A percentile compares a stretch with the other conserved stretches of the same genome.
phyloP scores from a whole-genome alignment of 1,140 invertebrate genomes.

The Halotydeus destructor region DNA sequence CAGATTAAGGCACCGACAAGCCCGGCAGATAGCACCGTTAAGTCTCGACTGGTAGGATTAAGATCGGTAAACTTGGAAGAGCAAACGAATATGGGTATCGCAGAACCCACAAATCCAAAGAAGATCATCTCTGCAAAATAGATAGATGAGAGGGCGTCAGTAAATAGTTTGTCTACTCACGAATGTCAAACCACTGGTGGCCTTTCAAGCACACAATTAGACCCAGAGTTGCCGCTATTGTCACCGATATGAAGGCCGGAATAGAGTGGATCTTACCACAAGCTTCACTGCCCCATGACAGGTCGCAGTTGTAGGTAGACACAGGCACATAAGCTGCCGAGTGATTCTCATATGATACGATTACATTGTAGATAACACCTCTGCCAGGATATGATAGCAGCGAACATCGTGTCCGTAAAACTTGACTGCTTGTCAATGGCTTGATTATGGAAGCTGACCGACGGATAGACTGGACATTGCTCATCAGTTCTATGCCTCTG shows the following conservation, averaged over 20 bases:
- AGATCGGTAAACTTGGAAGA: background rate
- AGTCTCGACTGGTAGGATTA: background rate
- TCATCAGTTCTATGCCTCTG: conserved; percentile 35
- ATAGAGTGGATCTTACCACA: background rate
- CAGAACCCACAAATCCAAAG: background rate
- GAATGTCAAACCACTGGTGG: background rate
- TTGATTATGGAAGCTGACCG: background rate
- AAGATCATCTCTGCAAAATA: background rate
- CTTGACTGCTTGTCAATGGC: background rate
- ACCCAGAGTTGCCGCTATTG: background rate
- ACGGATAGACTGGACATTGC: background rate
- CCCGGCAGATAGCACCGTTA: background rate
- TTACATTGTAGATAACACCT: background rate
- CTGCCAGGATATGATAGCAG: background rate
- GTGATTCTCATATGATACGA: background rate
- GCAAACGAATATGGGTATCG: background rate
- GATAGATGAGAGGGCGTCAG: background rate
- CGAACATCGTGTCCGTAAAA: background rate
- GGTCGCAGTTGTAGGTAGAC: background rate
- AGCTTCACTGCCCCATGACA: background rate
- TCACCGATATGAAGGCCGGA: background rate
- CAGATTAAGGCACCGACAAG: background rate
- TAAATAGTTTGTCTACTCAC: background rate
- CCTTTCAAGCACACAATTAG: conserved; percentile 1
- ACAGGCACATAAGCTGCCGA: background rate